These are phyloP conservation scores for Oscheius myriophilus DNA, from an alignment of 2,888 invertebrate species.

Conservation along the genomic window DNA sequence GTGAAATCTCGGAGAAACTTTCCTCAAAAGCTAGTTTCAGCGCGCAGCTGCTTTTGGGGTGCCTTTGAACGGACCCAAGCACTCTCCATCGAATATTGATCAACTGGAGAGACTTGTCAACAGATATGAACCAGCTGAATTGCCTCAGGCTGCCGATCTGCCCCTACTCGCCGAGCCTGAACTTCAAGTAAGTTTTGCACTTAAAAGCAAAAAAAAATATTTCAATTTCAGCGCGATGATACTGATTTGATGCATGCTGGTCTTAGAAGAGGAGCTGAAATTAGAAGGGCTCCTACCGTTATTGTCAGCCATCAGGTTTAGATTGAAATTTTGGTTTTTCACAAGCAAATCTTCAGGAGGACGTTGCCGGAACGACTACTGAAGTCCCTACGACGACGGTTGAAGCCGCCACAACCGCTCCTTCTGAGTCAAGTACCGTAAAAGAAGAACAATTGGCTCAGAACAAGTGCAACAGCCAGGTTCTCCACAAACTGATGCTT, in stretches of 20 bases:
- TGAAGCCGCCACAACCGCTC: slow-evolving; percentile 7
- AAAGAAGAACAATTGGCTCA: slow-evolving; percentile 32
- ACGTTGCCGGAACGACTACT: slow-evolving; percentile 25
- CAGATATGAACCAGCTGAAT: slow-evolving; percentile 9
- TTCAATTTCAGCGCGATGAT: slow-evolving; percentile 5
- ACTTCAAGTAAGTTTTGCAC: background rate
- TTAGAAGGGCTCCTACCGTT: slow-evolving; percentile 41
- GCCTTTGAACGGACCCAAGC: slow-evolving; percentile 35
- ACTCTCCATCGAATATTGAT: slow-evolving; percentile 38
- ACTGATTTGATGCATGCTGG: slow-evolving; percentile 16
- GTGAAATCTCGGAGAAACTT: too few relatives aligned
- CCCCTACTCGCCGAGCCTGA: slow-evolving; percentile 7
- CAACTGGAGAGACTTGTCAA: slow-evolving; percentile 47
- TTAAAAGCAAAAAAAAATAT: background rate
- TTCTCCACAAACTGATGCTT: slow-evolving; percentile 56
- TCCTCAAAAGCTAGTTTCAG: slow-evolving; percentile 21
- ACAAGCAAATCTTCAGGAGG: slow-evolving; percentile 41
- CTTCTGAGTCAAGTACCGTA: slow-evolving; percentile 23
- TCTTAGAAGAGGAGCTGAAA: slow-evolving; percentile 29
- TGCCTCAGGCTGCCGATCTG: background rate
- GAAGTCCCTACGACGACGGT: background rate
- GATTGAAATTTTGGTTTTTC: too few relatives aligned
- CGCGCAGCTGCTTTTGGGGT: slow-evolving; percentile 53
- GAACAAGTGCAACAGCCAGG: slow-evolving; percentile 57
- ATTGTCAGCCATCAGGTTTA: slow-evolving; percentile 16